Evolutionary conservation across 2,113 vertebrate genomes (phyloP).

Genomic region (Phodopus roborovskii): DNA sequence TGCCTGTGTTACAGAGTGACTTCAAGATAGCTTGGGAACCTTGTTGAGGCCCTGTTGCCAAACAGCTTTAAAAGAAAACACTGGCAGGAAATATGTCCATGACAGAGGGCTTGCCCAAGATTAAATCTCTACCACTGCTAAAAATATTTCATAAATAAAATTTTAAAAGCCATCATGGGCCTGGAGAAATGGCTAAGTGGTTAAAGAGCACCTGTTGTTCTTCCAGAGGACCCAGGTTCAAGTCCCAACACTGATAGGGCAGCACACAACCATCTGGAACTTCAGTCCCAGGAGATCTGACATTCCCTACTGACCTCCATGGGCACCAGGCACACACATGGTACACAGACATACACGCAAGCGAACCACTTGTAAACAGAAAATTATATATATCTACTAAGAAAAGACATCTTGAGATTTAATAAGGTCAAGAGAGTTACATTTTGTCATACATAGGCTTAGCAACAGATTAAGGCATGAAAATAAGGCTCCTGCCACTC

Average conservation of each 20-base stretch:
- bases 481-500: neutral
- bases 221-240: neutral
- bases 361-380: neutral
- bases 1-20: neutral
- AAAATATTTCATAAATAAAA: neutral
- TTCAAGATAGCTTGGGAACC: neutral
- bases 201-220: neutral
- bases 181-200: neutral
- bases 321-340: neutral
- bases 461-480: neutral
- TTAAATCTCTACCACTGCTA: neutral
- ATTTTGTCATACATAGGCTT: neutral
- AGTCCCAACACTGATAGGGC: neutral
- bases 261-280: neutral
- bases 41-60: neutral
- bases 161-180: neutral
- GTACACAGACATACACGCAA: neutral
- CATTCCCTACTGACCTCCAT: neutral
- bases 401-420: neutral
- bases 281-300: neutral
- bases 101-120: neutral
- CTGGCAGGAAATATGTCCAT: neutral
- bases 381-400: no score
- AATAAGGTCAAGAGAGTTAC: neutral
- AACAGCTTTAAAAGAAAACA: neutral